A percentile compares a stretch with the other conserved stretches of the same genome.
Evolutionary conservation across 2,888 invertebrate species (phyloP).

Genomic region (Cheilosia grossa): DNA sequence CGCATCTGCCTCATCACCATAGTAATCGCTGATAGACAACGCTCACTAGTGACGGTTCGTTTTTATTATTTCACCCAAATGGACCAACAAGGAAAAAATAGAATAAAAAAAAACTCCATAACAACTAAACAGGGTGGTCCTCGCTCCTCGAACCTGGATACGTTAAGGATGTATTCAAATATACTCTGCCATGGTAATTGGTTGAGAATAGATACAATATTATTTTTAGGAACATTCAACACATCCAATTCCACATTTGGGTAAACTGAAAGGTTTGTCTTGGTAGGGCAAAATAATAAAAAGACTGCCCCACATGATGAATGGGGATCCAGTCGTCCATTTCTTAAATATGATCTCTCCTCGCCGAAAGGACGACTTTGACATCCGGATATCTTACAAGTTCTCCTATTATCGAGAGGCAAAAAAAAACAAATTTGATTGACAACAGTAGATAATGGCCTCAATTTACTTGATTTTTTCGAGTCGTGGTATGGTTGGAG

Average conservation of each 20-base stretch:
- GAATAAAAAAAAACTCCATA: not conserved
- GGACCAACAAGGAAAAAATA: slow-evolving; percentile 6
- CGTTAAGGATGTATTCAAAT: slow-evolving; percentile 29
- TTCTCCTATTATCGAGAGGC: not conserved
- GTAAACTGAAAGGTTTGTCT: not conserved
- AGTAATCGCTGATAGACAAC: slow-evolving; percentile 29
- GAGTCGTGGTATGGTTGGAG: no score
- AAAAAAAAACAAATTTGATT: no score
- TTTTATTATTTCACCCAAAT: slow-evolving; percentile 51
- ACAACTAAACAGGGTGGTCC: slow-evolving; percentile 20
- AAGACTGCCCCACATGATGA: not conserved
- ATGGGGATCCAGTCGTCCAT: not conserved
- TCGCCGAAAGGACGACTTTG: no score
- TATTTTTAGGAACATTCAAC: slow-evolving; percentile 26
- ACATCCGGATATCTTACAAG: no score
- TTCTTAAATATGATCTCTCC: not conserved
- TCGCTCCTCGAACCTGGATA: not conserved
- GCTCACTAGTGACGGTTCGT: slow-evolving; percentile 26
- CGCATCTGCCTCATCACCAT: slow-evolving; percentile 35
- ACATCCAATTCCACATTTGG: not conserved
- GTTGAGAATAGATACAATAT: not conserved
- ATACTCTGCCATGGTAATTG: slow-evolving; percentile 8
- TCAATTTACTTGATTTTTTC: no score
- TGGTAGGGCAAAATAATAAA: not conserved
- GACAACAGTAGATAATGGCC: no score